Evolutionary conservation across 2,113 vertebrate species (phyloP).

Genomic region (Lonchura striata): DNA sequence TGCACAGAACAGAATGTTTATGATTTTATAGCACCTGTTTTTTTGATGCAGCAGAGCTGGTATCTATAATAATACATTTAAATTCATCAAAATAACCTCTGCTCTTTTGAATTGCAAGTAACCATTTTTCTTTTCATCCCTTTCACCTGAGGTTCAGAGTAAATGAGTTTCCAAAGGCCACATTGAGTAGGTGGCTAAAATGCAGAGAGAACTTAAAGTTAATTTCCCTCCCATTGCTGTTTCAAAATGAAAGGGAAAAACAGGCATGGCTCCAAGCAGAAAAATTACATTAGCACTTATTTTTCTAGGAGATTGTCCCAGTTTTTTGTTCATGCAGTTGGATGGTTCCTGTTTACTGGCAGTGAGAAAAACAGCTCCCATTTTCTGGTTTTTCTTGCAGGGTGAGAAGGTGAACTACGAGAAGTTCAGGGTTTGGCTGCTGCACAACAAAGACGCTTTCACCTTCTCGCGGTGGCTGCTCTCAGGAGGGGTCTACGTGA

Average conservation of each 20-base stretch:
- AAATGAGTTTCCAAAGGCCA: conserved; percentile 28
- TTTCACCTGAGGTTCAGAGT: not conserved
- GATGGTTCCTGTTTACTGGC: not conserved
- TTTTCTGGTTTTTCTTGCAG: conserved; percentile 70
- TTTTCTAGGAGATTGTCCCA: not conserved
- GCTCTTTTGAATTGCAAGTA: not conserved
- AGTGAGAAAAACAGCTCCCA: not conserved
- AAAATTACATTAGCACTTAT: not conserved
- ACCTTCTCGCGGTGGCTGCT: conserved; percentile 96
- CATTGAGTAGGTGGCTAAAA: conserved; percentile 17
- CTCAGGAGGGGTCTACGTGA: conserved; percentile 93
- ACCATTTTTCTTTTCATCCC: not conserved
- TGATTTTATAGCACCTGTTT: not conserved
- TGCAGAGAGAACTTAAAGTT: not conserved
- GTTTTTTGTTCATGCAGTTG: not conserved
- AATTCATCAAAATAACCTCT: not conserved
- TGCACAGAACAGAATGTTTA: not conserved
- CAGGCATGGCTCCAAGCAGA: not conserved
- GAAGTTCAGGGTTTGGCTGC: conserved; percentile 93
- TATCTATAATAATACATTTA: not conserved
- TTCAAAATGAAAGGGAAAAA: not conserved
- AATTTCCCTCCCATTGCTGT: not conserved
- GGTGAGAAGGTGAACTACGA: conserved; percentile 97
- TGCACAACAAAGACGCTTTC: conserved; percentile 96
- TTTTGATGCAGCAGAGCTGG: not conserved